These are phyloP conservation scores for Neuroterus valhalla DNA, from an alignment of 1,140 invertebrate genomes.

Conservation along the genomic window DNA sequence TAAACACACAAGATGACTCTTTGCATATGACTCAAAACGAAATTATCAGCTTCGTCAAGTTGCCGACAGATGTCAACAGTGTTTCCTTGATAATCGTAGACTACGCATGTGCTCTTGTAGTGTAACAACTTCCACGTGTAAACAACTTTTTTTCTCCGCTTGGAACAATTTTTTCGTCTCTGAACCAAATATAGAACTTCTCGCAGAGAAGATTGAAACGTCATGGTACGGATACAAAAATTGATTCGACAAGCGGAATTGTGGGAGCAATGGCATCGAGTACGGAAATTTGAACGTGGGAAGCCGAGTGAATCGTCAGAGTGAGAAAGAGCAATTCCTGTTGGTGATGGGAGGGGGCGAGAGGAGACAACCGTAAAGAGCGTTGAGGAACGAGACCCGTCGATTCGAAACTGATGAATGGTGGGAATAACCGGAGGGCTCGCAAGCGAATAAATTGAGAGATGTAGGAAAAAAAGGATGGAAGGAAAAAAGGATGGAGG, in stretches of 20 bases:
- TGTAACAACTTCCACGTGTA: no score
- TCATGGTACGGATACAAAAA: background rate
- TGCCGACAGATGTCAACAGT: no score
- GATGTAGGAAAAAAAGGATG: constrained; percentile 29
- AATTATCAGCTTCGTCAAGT: no score
- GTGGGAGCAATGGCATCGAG: background rate
- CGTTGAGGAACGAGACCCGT: constrained; percentile 56
- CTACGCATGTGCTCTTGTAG: no score
- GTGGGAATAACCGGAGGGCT: constrained; percentile 48
- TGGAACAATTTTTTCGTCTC: no score
- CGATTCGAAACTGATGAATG: constrained; percentile 34
- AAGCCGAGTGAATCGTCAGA: constrained; percentile 22
- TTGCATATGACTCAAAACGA: no score
- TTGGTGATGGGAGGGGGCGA: constrained; percentile 31
- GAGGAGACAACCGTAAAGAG: constrained; percentile 31
- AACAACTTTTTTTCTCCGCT: no score
- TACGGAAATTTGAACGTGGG: constrained; percentile 8
- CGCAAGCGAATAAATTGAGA: constrained; percentile 41
- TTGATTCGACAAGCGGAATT: background rate
- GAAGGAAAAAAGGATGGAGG: constrained; percentile 30
- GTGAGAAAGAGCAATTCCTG: constrained; percentile 9
- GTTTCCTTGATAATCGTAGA: no score
- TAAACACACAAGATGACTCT: no score
- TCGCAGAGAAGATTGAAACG: background rate
- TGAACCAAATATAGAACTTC: no score